These are phyloP conservation scores for Drosophila merina DNA, from an alignment of 2,888 invertebrate genomes.

Conservation along the genomic window DNA sequence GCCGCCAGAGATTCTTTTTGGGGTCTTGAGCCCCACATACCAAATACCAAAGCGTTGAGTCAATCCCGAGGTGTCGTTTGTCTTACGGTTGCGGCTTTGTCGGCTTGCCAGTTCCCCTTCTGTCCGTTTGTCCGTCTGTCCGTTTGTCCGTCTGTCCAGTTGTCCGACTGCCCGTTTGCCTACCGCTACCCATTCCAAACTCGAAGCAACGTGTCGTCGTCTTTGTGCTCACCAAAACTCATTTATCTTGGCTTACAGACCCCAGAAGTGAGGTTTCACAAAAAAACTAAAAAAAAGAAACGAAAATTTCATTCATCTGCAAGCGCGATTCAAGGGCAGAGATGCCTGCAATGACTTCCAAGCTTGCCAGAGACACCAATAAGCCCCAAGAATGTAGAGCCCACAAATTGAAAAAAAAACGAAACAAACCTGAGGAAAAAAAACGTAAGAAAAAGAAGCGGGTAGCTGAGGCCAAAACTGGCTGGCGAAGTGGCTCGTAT, in stretches of 20 bases:
- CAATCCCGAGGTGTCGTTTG: conserved; percentile 78
- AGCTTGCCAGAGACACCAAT: conserved; percentile 54
- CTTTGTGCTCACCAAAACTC: conserved; percentile 80
- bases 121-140: conserved; percentile 7
- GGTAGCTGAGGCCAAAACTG: conserved; percentile 27
- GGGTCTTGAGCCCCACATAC: conserved; percentile 53
- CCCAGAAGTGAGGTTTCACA: conserved; percentile 9
- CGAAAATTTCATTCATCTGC: conserved; percentile 72
- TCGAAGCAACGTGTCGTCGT: conserved; percentile 72
- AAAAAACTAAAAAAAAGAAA: conserved; percentile 16
- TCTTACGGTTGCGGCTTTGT: conserved; percentile 69
- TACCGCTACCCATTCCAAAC: conserved; percentile 10
- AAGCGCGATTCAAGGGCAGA: conserved; percentile 67
- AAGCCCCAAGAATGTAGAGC: conserved; percentile 70
- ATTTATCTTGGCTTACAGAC: conserved; percentile 77
- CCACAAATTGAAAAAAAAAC: conserved; percentile 71
- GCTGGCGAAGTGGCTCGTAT: conserved; percentile 77
- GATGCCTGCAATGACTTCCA: conserved; percentile 15
- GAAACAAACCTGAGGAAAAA: background rate
- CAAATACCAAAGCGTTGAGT: conserved; percentile 78
- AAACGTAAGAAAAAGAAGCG: conserved; percentile 1
- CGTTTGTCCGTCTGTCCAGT: background rate
- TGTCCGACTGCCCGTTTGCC: conserved; percentile 6
- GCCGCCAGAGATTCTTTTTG: conserved; percentile 34
- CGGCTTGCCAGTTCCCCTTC: conserved; percentile 51